Evolutionary conservation across 2,113 vertebrate species (phyloP).

Genomic region (Gavia stellata): DNA sequence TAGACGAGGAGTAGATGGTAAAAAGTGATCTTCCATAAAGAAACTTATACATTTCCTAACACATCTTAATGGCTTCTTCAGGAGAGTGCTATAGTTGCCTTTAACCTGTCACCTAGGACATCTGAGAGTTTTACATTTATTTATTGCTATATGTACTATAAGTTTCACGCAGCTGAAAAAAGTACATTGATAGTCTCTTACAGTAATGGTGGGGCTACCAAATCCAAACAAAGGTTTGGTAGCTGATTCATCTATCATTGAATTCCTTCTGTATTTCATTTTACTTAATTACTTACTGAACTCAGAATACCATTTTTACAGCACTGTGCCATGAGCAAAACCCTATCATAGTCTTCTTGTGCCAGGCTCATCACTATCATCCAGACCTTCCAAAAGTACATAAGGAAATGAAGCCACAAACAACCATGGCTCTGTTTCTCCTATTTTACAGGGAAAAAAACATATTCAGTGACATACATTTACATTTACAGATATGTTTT

Average conservation of each 20-base stretch:
- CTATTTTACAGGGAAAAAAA: background rate
- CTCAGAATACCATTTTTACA: background rate
- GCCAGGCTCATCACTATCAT: background rate
- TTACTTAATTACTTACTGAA: background rate
- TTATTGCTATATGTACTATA: background rate
- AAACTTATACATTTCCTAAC: background rate
- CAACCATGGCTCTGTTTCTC: background rate
- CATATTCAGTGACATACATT: too few species aligned
- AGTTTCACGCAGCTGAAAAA: background rate
- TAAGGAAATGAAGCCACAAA: background rate
- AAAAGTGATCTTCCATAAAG: background rate
- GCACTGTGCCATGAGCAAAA: background rate
- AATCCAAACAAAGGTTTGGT: background rate
- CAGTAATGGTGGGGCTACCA: background rate
- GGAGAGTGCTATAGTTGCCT: background rate
- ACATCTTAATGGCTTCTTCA: background rate
- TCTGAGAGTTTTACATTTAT: background rate
- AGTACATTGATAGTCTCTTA: background rate
- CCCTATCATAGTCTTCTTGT: background rate
- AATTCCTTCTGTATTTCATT: background rate
- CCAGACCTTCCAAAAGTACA: background rate
- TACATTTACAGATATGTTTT: background rate
- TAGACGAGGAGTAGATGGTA: rapidly evolving
- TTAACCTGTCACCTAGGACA: background rate
- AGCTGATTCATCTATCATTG: background rate